A percentile compares a stretch with the other conserved stretches of the same genome.
These are phyloP conservation scores for Microplitis deprimator DNA, from an alignment of 2,888 invertebrate species.

Conservation along the genomic window DNA sequence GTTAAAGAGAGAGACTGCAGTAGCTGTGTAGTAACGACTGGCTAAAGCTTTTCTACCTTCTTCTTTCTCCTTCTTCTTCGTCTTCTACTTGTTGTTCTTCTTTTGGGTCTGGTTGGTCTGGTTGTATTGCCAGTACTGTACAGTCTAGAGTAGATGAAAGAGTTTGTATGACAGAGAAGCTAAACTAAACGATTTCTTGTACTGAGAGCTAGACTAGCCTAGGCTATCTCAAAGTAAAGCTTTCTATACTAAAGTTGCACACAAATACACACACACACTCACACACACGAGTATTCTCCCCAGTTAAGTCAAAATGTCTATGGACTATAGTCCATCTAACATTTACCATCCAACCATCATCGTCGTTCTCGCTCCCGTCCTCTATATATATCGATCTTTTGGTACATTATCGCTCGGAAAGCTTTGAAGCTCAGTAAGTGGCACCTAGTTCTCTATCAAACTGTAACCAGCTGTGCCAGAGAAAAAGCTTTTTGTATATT, in stretches of 20 bases:
- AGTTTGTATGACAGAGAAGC: conserved; percentile 28
- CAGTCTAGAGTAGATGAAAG: conserved; percentile 15
- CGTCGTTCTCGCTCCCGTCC: conserved; percentile 45
- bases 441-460: conserved; percentile 55
- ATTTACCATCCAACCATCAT: no score
- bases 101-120: no score
- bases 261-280: no score
- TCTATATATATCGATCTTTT: conserved; percentile 45
- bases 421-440: conserved; percentile 39
- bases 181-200: conserved; percentile 32
- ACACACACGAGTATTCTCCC: no score
- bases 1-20: background rate
- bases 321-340: no score
- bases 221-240: conserved; percentile 37
- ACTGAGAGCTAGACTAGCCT: background rate
- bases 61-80: no score
- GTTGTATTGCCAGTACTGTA: no score
- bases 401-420: conserved; percentile 31
- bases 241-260: background rate
- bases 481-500: conserved; percentile 59
- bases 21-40: background rate
- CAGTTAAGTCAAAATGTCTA: no score
- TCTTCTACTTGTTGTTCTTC: no score
- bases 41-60: no score
- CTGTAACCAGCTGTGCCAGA: conserved; percentile 60